Evolutionary conservation across 92 coral and sea anemone genomes (phyloP), one percentile per base, ranked within the genome.

Genomic region (Zoanthus sociatus): DNA sequence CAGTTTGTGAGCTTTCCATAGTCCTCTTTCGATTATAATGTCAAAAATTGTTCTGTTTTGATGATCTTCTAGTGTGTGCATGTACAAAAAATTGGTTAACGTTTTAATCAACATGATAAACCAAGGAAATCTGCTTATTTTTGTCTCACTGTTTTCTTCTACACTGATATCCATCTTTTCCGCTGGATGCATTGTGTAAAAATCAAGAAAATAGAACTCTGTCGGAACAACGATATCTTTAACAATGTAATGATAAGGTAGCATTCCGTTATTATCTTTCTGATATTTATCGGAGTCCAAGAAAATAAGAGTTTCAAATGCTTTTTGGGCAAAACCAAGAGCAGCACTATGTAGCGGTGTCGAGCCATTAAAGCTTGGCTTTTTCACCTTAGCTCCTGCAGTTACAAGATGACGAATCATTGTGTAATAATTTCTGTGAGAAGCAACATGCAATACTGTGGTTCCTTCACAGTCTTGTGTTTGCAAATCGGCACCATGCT

Each of bases 281-380:
- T 5, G 37, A 9, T 21, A 7, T 5, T 9, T 8, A n/a, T 30
- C 16, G 9, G 73, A 8, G 4, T 44, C 73, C 37, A 17, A n/a
- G 13, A 0, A 7, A 31, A 92, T 30, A 13, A 92, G 48, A 4
- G 2, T 4, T 15, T 33, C 72, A 42, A 68, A 53, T 10, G 78
- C 88, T 56, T 78, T 82, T 0, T 72, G 18, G 1, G 91, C 90
- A 13, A 78, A 78, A 53, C 92, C 86, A 67, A 78, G 78, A 18
- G 91, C 90, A 21, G 94, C 88, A 51, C 84, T 84, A 53, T 92
- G 94, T 16, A 92, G 79, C 3, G 94, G 86, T 12, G 92, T 92
- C 13, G 92, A 92, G 1, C 92, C 94, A 12, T 92, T 92, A 1
- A 11, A 47, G 9, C 76, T 77, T 4, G 42, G 73, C 17, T 66